Percentiles rank a stretch among this genome's conserved stretches.
Conservation (phyloP, 2,797 vertebrate species). For the Antrozous pallidus region DNA sequence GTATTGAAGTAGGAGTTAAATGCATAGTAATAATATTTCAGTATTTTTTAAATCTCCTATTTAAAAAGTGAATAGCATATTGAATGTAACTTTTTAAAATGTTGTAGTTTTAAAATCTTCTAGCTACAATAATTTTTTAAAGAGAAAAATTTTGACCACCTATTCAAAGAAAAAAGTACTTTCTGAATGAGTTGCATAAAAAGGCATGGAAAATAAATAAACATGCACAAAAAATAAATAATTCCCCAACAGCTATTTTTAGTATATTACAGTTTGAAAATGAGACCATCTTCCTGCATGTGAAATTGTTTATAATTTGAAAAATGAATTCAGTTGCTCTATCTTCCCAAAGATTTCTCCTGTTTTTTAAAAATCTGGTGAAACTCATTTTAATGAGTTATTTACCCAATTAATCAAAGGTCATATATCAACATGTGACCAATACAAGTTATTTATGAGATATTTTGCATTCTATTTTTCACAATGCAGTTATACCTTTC, state of each 20-base stretch:
- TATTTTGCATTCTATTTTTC: not conserved
- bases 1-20: not conserved
- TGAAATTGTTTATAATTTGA: not conserved
- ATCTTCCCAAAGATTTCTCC: not conserved
- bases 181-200: not conserved
- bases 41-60: not conserved
- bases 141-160: not conserved
- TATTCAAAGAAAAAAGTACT: not conserved
- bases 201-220: not conserved
- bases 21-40: not conserved
- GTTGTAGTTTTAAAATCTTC: not conserved
- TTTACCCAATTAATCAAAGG: not conserved
- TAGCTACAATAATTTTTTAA: slow-evolving; percentile 11
- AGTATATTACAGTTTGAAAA: not conserved
- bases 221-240: not conserved
- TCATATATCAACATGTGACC: not conserved
- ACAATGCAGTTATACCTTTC: not conserved
- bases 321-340: not conserved
- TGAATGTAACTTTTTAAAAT: not conserved
- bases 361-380: not conserved
- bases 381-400: slow-evolving; percentile 6
- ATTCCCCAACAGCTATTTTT: not conserved
- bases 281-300: not conserved
- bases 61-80: not conserved
- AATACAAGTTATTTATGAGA: not conserved